Evolutionary conservation across 1,140 invertebrate species (phyloP).

Genomic region (Lucilia sericata): DNA sequence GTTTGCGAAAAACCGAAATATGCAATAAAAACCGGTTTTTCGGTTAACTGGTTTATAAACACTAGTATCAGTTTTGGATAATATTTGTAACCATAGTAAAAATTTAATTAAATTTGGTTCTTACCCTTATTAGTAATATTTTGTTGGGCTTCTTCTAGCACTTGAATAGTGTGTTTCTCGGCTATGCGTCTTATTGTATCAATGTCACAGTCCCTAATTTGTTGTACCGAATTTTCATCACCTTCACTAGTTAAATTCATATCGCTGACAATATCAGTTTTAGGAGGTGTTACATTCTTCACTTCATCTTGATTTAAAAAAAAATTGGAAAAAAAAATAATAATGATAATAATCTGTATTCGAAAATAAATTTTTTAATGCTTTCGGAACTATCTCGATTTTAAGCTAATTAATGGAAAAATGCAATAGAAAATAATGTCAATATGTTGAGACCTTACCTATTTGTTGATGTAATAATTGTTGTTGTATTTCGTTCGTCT

Average conservation of each 20-base stretch:
- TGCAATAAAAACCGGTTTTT: no score
- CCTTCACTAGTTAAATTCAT: not conserved
- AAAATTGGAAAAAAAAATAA: not conserved
- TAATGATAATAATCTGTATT: no score
- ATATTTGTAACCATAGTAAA: no score
- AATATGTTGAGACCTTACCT: not conserved
- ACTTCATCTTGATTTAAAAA: not conserved
- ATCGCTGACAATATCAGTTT: constrained; percentile 29
- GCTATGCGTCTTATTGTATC: constrained; percentile 45
- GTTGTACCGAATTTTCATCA: not conserved
- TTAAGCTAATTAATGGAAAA: no score
- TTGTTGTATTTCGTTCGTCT: not conserved
- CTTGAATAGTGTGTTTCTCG: constrained; percentile 45
- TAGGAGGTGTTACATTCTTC: not conserved
- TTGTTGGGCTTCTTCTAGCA: constrained; percentile 48
- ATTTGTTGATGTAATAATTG: not conserved
- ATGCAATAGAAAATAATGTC: no score
- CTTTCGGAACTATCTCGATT: no score
- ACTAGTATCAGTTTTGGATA: no score
- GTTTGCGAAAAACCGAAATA: no score
- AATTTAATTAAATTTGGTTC: not conserved
- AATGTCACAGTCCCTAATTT: constrained; percentile 35
- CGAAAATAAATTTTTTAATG: no score
- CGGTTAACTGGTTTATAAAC: no score
- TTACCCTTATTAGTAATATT: constrained; percentile 47